Conservation (phyloP, 2,888 invertebrate species). For the Drosophila testacea region DNA sequence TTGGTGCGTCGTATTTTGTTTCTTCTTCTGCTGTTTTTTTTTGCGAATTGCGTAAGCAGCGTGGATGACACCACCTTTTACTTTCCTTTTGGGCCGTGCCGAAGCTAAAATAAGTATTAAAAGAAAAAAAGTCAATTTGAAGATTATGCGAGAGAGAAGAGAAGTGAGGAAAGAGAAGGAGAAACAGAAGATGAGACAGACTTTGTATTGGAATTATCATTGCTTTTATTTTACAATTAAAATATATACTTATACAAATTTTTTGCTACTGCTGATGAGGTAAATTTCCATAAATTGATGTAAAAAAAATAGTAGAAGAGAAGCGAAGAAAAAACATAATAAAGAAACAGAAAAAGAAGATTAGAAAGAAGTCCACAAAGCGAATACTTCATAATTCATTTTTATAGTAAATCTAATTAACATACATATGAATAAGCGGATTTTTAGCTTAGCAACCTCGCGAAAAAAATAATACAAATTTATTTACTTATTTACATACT, state of each 20-base stretch:
- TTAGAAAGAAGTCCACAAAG: conserved; percentile 34
- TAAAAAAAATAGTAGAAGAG: conserved; percentile 24
- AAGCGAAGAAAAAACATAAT: conserved; percentile 19
- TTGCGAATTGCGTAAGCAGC: conserved; percentile 67
- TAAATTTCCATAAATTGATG: conserved; percentile 62
- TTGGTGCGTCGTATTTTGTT: conserved; percentile 28
- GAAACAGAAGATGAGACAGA: conserved; percentile 1
- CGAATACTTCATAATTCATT: conserved; percentile 48
- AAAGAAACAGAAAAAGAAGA: conserved; percentile 24
- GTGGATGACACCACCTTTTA: conserved; percentile 69
- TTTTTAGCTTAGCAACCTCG: conserved; percentile 58
- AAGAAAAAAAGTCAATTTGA: conserved; percentile 26
- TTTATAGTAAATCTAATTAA: conserved; percentile 75
- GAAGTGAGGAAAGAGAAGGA: conserved; percentile 25
- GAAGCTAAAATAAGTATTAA: conserved; percentile 26
- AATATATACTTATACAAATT: conserved; percentile 31
- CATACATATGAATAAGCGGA: conserved; percentile 70
- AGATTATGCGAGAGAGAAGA: conserved; percentile 22
- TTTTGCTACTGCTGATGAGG: conserved; percentile 4
- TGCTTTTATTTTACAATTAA: conserved; percentile 62
- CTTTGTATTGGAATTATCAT: conserved; percentile 20
- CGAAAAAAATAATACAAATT: conserved; percentile 23
- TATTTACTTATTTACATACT: conserved; percentile 42
- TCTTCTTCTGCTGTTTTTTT: conserved; percentile 6
- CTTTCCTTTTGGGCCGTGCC: conserved; percentile 67